A percentile compares a stretch with the other conserved stretches of the same genome.
phyloP scores from a whole-genome alignment of 1,140 invertebrate genomes.

The Lasaia peninsularis region DNA sequence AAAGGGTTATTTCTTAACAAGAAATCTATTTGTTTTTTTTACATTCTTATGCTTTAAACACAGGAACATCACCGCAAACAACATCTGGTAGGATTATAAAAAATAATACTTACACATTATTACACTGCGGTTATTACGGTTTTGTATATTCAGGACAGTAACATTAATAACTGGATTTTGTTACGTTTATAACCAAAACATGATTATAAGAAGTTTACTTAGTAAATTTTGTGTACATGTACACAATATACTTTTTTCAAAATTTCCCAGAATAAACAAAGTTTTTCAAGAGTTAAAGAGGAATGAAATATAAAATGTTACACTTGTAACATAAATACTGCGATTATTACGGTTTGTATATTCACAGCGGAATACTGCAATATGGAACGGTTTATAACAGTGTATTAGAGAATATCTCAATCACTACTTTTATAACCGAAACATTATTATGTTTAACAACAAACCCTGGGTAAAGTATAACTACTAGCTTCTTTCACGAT shows the following conservation, averaged over 20 bases:
- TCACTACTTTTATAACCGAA: not conserved
- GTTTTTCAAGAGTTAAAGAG: too few relatives aligned
- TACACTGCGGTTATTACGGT: not conserved
- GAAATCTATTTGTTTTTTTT: too few relatives aligned
- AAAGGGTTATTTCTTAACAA: too few relatives aligned
- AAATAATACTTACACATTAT: not conserved
- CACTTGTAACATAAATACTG: not conserved
- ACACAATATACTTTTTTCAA: too few relatives aligned
- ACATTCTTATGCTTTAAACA: too few relatives aligned
- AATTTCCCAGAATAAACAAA: too few relatives aligned
- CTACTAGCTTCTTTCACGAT: too few relatives aligned
- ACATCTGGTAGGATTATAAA: not conserved
- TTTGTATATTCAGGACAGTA: constrained; percentile 2
- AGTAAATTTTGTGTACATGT: too few relatives aligned
- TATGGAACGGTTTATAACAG: not conserved
- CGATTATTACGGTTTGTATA: constrained; percentile 1
- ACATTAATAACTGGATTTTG: constrained; percentile 5
- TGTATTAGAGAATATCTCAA: not conserved
- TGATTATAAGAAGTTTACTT: not conserved
- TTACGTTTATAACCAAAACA: not conserved
- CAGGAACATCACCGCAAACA: too few relatives aligned
- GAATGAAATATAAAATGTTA: too few relatives aligned
- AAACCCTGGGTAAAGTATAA: too few relatives aligned
- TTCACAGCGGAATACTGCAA: not conserved
- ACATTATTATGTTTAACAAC: too few relatives aligned